These are phyloP conservation scores for Capricornis sumatraensis DNA, from an alignment of 2,113 vertebrate genomes.

Conservation along the genomic window DNA sequence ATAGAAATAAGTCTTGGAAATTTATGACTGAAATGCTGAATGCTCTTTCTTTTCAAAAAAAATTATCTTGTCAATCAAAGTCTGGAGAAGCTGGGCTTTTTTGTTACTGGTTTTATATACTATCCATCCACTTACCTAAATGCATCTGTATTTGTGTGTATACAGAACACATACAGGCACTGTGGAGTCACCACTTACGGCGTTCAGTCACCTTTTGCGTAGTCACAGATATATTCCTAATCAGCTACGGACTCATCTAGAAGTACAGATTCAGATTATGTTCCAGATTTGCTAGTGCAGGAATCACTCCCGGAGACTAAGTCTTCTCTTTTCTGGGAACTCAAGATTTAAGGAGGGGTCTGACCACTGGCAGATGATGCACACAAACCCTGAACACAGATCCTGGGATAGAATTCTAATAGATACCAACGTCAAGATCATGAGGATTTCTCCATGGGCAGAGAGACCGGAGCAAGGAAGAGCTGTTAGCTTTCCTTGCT, in stretches of 20 bases:
- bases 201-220: neutral
- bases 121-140: neutral
- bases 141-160: neutral
- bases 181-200: neutral
- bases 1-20: slow-evolving; percentile 46
- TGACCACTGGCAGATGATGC: neutral
- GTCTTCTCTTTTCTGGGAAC: neutral
- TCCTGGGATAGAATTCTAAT: neutral
- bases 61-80: slow-evolving; percentile 1
- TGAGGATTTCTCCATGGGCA: neutral
- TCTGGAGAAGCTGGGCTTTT: neutral
- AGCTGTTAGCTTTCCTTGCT: neutral
- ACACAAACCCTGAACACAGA: neutral
- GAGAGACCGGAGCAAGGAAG: neutral
- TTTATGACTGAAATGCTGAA: slow-evolving; percentile 43
- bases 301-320: neutral
- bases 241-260: neutral
- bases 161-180: neutral
- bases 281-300: neutral
- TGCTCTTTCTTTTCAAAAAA: neutral
- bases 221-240: neutral
- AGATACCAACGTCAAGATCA: neutral
- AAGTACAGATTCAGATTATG: neutral
- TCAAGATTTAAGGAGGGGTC: neutral
- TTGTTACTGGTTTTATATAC: neutral